phyloP scores from a whole-genome alignment of 2,888 invertebrate genomes.

The Anticlea derivata region DNA sequence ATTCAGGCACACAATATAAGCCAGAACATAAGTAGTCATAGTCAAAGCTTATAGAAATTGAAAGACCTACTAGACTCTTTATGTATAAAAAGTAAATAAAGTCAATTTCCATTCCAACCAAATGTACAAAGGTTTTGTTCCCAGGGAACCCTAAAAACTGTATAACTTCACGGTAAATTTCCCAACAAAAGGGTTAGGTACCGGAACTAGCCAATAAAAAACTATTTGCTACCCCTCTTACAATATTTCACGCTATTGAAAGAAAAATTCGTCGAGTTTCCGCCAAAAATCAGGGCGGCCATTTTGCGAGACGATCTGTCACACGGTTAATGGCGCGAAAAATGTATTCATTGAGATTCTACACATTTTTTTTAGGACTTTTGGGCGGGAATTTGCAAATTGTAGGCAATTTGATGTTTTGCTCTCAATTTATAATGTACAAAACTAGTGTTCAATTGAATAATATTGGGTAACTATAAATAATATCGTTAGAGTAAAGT shows the following conservation, averaged over 20 bases:
- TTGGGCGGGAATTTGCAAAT: too few species aligned
- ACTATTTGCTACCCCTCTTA: slow-evolving; percentile 60
- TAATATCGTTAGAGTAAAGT: too few species aligned
- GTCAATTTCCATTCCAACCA: slow-evolving; percentile 6
- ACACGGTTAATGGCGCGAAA: slow-evolving; percentile 85
- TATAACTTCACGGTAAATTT: slow-evolving; percentile 45
- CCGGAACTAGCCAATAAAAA: slow-evolving; percentile 59
- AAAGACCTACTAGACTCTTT: background rate
- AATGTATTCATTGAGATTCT: slow-evolving; percentile 68
- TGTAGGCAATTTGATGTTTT: too few species aligned
- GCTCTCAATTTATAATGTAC: too few species aligned
- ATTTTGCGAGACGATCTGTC: slow-evolving; percentile 83
- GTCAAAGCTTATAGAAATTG: slow-evolving; percentile 1
- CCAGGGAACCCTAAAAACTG: slow-evolving; percentile 18
- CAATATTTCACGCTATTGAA: slow-evolving; percentile 72
- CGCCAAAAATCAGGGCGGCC: slow-evolving; percentile 70
- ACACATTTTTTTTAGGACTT: slow-evolving; percentile 14
- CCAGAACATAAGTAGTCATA: too few species aligned
- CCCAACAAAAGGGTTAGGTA: slow-evolving; percentile 62
- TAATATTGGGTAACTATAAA: too few species aligned
- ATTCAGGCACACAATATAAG: too few species aligned
- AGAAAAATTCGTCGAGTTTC: slow-evolving; percentile 61
- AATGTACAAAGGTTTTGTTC: slow-evolving; percentile 11
- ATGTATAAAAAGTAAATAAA: too few species aligned
- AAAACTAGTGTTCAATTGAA: too few species aligned